Base-by-base conservation (phyloP, 2,888 invertebrate genomes). In the Plusia festucae region DNA sequence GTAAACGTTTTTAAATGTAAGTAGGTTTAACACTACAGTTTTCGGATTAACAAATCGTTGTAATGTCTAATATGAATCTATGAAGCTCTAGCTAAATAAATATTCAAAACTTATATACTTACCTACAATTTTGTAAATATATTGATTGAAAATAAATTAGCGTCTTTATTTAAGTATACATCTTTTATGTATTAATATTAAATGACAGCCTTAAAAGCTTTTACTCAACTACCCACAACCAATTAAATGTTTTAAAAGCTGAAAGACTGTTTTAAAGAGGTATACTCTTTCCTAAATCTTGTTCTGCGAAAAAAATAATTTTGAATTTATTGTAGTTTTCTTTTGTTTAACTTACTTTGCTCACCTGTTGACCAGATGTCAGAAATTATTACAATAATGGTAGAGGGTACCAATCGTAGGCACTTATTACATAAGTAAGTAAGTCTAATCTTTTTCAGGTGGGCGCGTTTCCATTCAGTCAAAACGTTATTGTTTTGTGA, bases 301-400 rank as follows among this genome's bases (percentile, higher is more conserved):
- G n/a, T n/a, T n/a, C n/a, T n/a, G n/a, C n/a, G n/a, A n/a, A n/a
- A n/a, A n/a, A n/a, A n/a, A n/a, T n/a, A n/a, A n/a, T n/a, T n/a
- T n/a, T n/a, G n/a, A n/a, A n/a, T n/a, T n/a, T n/a, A n/a, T n/a
- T n/a, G 30, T 32, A 11, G 27, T 22, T 53, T 53, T 65, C 67
- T 65, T 65, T 68, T 66, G 71, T 60, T 27, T 53, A 22, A 40
- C 24, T 20, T 18, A 18, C 16, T 40, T 53, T 20, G 61, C 44
- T 68, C 79, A 77, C 63, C 73, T 79, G 77, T 63, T 68, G 49
- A 53, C 61, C 68, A 81, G 65, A 76, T 81, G 79, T 44, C 52
- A 59, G 56, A 58, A 52, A 15, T 65, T 32, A 62, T 51, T 55
- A 68, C 32, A 55, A 58, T 62, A n/a, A 11, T 16, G 8, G 27